A percentile compares a stretch with the other conserved stretches of the same genome.
phyloP scores from a whole-genome alignment of 2,888 invertebrate species.

The Eupithecia insigniata region DNA sequence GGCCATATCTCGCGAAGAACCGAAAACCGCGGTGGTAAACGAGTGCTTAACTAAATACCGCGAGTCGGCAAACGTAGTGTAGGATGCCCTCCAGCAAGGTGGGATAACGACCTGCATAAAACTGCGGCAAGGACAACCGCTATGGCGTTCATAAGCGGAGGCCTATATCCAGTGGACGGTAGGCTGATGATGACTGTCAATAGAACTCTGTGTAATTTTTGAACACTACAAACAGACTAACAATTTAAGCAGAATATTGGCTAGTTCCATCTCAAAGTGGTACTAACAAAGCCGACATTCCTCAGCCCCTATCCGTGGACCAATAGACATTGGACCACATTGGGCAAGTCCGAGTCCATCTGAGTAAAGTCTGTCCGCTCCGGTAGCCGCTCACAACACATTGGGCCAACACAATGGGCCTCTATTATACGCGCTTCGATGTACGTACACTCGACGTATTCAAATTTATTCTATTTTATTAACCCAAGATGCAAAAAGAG shows the following conservation, averaged over 20 bases:
- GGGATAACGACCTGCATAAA: not conserved
- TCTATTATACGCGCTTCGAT: not conserved
- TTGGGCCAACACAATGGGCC: not conserved
- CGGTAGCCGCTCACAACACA: not conserved
- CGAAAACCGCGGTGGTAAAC: not conserved
- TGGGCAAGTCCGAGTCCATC: not conserved
- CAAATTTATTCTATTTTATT: not conserved
- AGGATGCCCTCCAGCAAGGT: not conserved
- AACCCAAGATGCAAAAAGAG: not conserved
- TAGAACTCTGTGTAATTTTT: no score
- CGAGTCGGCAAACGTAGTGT: not conserved
- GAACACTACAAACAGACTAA: not conserved
- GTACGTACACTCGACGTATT: conserved; percentile 4
- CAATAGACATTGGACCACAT: not conserved
- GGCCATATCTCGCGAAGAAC: not conserved
- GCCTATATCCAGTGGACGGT: not conserved
- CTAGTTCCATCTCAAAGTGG: not conserved
- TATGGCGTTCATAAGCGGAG: not conserved
- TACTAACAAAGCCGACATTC: not conserved
- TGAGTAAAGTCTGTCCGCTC: not conserved
- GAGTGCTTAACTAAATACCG: not conserved
- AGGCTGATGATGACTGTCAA: not conserved
- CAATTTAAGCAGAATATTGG: not conserved
- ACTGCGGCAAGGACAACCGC: not conserved
- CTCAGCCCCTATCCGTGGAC: not conserved